phyloP scores from a whole-genome alignment of 1,140 invertebrate species.

The Coenobita brevimanus region DNA sequence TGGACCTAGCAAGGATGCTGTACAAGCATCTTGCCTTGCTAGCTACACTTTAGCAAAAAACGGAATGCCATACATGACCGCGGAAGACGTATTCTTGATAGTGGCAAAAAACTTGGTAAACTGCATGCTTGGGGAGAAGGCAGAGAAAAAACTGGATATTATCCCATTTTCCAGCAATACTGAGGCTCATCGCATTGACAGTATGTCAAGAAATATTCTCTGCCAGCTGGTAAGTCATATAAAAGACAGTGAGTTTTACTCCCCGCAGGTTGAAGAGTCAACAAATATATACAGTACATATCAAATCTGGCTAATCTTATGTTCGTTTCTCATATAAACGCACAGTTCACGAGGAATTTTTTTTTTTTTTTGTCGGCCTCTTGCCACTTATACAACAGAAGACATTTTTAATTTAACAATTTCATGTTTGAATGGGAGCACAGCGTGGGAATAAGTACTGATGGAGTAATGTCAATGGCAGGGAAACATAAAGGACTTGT shows the following conservation, averaged over 20 bases:
- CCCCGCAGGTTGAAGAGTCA: conserved; percentile 16
- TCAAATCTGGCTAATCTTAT: conserved; percentile 32
- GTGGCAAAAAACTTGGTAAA: conserved; percentile 16
- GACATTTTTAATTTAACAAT: no score
- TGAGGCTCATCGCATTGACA: conserved; percentile 18
- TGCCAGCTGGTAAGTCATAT: conserved; percentile 2
- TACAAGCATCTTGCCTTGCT: conserved; percentile 19
- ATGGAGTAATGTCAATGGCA: conserved; percentile 41
- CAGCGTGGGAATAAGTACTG: conserved; percentile 21
- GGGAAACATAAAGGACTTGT: no score
- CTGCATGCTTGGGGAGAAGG: not conserved
- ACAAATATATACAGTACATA: no score
- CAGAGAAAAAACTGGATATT: conserved; percentile 11
- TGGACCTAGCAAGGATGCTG: conserved; percentile 1
- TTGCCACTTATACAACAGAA: conserved; percentile 19
- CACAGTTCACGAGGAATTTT: no score
- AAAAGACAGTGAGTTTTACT: conserved; percentile 23
- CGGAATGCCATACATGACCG: not conserved
- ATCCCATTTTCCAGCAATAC: not conserved
- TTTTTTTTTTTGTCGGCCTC: conserved; percentile 17
- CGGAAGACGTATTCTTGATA: conserved; percentile 5
- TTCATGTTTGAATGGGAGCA: conserved; percentile 4
- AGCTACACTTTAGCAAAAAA: conserved; percentile 20
- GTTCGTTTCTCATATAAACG: not conserved
- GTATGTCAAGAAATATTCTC: conserved; percentile 14